These are phyloP conservation scores for Siphlonurus alternatus DNA, from an alignment of 2,888 invertebrate species.

Conservation along the genomic window DNA sequence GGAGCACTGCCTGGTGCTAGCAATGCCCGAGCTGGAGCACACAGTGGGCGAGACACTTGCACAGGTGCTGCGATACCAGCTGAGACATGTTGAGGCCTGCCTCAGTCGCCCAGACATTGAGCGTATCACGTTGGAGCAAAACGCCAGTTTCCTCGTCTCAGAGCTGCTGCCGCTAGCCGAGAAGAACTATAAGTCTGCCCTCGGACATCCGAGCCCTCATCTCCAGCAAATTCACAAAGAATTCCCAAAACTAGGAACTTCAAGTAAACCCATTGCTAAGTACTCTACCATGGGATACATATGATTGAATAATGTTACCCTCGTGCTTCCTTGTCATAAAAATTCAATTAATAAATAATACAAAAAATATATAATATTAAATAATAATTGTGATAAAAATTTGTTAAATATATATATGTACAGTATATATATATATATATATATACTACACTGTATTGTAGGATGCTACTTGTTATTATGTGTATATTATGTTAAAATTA, in stretches of 20 bases:
- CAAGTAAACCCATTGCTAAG: neutral
- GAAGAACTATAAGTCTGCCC: slow-evolving; percentile 33
- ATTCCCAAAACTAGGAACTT: slow-evolving; percentile 5
- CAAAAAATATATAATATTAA: too few relatives aligned
- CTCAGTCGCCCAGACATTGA: slow-evolving; percentile 29
- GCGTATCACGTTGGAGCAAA: slow-evolving; percentile 20
- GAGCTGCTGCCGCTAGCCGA: slow-evolving; percentile 45
- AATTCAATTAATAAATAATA: too few relatives aligned
- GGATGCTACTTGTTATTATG: too few relatives aligned
- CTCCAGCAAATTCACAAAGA: slow-evolving; percentile 15
- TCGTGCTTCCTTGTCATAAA: too few relatives aligned
- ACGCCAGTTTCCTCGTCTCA: slow-evolving; percentile 51
- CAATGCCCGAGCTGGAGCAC: slow-evolving; percentile 54
- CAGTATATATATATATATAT: too few relatives aligned
- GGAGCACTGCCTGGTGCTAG: slow-evolving; percentile 57
- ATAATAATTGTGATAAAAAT: too few relatives aligned
- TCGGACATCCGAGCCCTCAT: slow-evolving; percentile 19
- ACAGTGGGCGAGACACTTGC: slow-evolving; percentile 54
- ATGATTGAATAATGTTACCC: slow-evolving; percentile 24
- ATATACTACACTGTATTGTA: too few relatives aligned
- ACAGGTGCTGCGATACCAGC: slow-evolving; percentile 56
- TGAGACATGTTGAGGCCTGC: slow-evolving; percentile 42
- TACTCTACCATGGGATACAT: slow-evolving; percentile 50
- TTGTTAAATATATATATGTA: too few relatives aligned
- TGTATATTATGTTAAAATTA: too few relatives aligned